Base-by-base conservation (phyloP, 2,797 vertebrate genomes). In the Craterocephalus amniculus region DNA sequence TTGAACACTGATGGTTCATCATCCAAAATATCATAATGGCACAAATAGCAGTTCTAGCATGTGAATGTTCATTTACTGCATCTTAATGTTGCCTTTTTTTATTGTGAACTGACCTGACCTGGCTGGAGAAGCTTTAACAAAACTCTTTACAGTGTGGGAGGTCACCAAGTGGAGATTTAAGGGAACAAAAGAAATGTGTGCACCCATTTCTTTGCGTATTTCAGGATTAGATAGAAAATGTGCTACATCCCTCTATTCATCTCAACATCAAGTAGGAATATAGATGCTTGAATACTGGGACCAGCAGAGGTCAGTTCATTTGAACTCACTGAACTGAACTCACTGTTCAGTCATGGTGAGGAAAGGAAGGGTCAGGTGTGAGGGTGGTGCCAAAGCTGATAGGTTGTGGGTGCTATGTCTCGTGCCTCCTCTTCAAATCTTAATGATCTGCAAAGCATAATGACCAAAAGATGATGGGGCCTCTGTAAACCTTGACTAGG, bases 391-490 rank as follows among this genome's bases (percentile, higher is more conserved):
- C 68, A 71, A 74, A 85, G 72, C 74, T 83, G 79, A 76, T 75
- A 70, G 82, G 72, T 60, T 73, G 51, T 65, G 72, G 83, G 51
- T 59, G 70, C 59, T 10, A 59, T 75, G 88, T 87, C 82, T 86
- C 87, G 81, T 91, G 83, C 72, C 83, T 84, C 85, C 87, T 88
- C 87, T 92, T 87, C 87, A 86, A 74, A 76, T 38, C 86, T 84
- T 91, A 92, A 92, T 91, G 87, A 92, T 89, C 87, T 87, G 62
- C 86, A 40, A 58, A 86, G 77, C 84, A 90, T 88, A 92, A 91
- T 90, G 85, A 88, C 81, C 79, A 64, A 65, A 70, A 81, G 81
- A 84, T 24, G 64, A 71, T 48, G 11, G 59, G 74, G 78, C 70
- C 84, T 58, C 74, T 63, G 56, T 72, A 80, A 80, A 70, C 58